Evolutionary conservation across 1,140 invertebrate genomes (phyloP).

Genomic region (Oryzaephilus surinamensis): DNA sequence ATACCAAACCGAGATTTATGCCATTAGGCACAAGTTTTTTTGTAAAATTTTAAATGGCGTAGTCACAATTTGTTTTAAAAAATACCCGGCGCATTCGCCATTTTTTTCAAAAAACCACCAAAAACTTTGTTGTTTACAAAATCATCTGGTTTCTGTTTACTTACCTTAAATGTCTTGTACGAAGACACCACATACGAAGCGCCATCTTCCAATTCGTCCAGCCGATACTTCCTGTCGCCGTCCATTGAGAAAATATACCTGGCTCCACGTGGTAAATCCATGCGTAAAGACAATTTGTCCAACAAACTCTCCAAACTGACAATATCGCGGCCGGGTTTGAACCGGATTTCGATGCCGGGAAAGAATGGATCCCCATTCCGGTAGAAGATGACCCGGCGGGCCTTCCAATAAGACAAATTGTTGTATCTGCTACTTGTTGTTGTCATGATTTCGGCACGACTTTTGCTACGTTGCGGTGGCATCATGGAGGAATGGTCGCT

Average conservation of each 20-base stretch:
- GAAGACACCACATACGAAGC: conserved; percentile 86
- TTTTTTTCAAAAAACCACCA: not conserved
- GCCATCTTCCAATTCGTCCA: conserved; percentile 82
- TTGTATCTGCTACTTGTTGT: conserved; percentile 63
- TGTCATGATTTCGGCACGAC: conserved; percentile 26
- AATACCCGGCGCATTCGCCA: conserved; percentile 2
- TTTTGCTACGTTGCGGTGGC: conserved; percentile 35
- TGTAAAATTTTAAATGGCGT: too few relatives aligned
- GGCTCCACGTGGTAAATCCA: conserved; percentile 74
- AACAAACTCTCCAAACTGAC: conserved; percentile 76
- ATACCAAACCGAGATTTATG: too few relatives aligned
- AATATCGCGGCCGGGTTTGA: conserved; percentile 78
- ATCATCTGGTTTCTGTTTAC: conserved; percentile 25
- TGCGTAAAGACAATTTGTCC: conserved; percentile 69
- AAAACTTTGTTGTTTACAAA: too few relatives aligned
- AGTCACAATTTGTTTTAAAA: too few relatives aligned
- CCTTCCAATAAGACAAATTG: conserved; percentile 77
- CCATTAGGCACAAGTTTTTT: too few relatives aligned
- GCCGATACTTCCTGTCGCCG: conserved; percentile 66
- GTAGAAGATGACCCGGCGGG: conserved; percentile 78
- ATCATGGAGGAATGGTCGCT: conserved; percentile 37
- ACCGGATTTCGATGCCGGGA: conserved; percentile 78
- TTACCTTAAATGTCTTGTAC: conserved; percentile 85
- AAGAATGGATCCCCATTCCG: conserved; percentile 89
- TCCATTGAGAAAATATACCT: conserved; percentile 85